These are phyloP conservation scores for Percopsis omiscomaycus DNA, from an alignment of 2,797 vertebrate genomes.

Conservation along the genomic window DNA sequence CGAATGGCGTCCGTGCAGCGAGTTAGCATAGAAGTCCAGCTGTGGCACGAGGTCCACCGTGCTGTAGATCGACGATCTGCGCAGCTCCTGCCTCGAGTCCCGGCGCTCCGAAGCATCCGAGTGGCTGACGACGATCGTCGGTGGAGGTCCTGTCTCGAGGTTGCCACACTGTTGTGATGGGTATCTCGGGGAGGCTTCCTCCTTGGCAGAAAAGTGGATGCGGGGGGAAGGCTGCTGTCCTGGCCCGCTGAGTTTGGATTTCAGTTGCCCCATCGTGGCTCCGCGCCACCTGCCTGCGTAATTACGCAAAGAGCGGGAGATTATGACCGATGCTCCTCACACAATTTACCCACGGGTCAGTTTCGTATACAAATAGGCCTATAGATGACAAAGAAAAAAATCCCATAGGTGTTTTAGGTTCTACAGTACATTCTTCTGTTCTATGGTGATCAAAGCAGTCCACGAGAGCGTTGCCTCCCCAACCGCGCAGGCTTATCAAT, in stretches of 20 bases:
- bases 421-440: no score
- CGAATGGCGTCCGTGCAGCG: slow-evolving; percentile 33
- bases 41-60: slow-evolving; percentile 66
- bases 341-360: no score
- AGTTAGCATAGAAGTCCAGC: slow-evolving; percentile 68
- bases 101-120: slow-evolving; percentile 25
- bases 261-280: slow-evolving; percentile 61
- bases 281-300: background rate
- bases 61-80: slow-evolving; percentile 72
- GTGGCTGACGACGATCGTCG: slow-evolving; percentile 33
- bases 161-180: slow-evolving; percentile 25
- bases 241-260: slow-evolving; percentile 34
- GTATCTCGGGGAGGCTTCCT: slow-evolving; percentile 50
- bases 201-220: slow-evolving; percentile 42
- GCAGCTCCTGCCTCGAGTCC: slow-evolving; percentile 34
- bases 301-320: no score
- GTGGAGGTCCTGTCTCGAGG: slow-evolving; percentile 27
- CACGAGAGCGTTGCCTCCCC: no score
- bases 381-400: no score
- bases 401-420: no score
- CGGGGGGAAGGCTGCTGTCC: background rate
- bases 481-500: no score
- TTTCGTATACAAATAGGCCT: no score
- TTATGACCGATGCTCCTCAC: no score
- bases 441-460: no score